A percentile compares a stretch with the other conserved stretches of the same genome.
phyloP scores from a whole-genome alignment of 2,113 vertebrate species.

The Mesitornis unicolor region DNA sequence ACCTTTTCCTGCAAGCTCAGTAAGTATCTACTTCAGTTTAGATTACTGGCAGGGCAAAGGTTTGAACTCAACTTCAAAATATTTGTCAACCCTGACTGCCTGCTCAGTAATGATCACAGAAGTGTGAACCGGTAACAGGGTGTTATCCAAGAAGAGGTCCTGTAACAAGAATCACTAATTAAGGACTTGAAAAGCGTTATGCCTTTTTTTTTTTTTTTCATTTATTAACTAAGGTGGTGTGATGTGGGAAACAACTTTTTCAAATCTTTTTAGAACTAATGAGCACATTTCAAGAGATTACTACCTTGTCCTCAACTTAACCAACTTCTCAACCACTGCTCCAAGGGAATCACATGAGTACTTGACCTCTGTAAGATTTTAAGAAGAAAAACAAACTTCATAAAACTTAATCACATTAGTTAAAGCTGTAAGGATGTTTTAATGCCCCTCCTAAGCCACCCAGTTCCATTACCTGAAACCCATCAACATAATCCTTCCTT shows the following conservation, averaged over 20 bases:
- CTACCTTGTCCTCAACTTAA: constrained; percentile 58
- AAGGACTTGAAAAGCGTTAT: constrained; percentile 39
- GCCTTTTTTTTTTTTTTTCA: neutral
- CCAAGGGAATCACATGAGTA: constrained; percentile 69
- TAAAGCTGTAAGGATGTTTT: constrained; percentile 83
- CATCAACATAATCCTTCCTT: constrained; percentile 82
- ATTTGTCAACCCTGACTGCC: neutral
- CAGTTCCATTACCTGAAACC: constrained; percentile 84
- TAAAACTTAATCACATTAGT: constrained; percentile 92
- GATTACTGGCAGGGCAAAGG: constrained; percentile 6
- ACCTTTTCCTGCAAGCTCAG: neutral
- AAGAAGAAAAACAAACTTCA: constrained; percentile 91
- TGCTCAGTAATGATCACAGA: neutral
- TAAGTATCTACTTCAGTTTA: constrained; percentile 6
- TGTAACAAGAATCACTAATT: constrained; percentile 18
- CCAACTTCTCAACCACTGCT: constrained; percentile 54
- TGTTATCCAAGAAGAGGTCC: constrained; percentile 6
- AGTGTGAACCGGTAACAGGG: neutral
- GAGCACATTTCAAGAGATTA: constrained; percentile 73
- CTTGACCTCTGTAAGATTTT: constrained; percentile 76
- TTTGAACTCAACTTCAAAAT: constrained; percentile 44
- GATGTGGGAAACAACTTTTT: constrained; percentile 59
- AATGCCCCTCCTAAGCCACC: constrained; percentile 82
- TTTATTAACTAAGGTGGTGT: constrained; percentile 54
- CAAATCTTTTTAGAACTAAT: constrained; percentile 65